Percentiles rank a stretch among this genome's conserved stretches.
Conservation (phyloP, 2,113 vertebrate species). For the Microtus richardsoni region DNA sequence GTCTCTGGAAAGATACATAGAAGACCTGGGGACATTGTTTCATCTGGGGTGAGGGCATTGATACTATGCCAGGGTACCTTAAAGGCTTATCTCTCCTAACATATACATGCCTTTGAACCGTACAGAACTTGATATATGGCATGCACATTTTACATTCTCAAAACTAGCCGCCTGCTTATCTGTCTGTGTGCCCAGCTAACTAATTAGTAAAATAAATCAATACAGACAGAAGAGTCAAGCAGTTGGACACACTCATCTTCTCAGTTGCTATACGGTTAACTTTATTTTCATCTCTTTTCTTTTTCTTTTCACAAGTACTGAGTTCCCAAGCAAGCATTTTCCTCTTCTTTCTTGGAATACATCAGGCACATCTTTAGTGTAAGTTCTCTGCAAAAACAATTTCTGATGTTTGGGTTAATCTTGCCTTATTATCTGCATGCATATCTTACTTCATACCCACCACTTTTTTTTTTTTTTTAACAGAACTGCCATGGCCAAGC, state of each 20-base stretch:
- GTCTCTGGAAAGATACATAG: slow-evolving; percentile 59
- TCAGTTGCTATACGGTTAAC: background rate
- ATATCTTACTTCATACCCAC: background rate
- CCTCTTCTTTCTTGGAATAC: background rate
- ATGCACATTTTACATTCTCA: background rate
- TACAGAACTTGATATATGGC: background rate
- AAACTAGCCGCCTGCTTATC: background rate
- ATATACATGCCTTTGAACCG: background rate
- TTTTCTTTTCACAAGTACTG: background rate
- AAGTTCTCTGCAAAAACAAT: slow-evolving; percentile 34
- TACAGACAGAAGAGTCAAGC: background rate
- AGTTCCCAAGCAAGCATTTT: background rate
- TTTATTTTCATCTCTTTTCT: background rate
- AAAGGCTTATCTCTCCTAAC: background rate
- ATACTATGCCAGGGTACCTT: background rate
- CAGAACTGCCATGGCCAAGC: background rate
- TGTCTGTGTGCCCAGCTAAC: background rate
- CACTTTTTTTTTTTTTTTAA: background rate
- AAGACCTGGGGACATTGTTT: slow-evolving; percentile 54
- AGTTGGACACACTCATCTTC: background rate
- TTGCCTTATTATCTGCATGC: background rate
- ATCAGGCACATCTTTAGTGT: background rate
- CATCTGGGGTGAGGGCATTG: background rate
- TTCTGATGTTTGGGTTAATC: background rate
- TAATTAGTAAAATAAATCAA: slow-evolving; percentile 31